Conservation (phyloP, 2,113 vertebrate species). For the Dunckerocampus dactyliophorus region DNA sequence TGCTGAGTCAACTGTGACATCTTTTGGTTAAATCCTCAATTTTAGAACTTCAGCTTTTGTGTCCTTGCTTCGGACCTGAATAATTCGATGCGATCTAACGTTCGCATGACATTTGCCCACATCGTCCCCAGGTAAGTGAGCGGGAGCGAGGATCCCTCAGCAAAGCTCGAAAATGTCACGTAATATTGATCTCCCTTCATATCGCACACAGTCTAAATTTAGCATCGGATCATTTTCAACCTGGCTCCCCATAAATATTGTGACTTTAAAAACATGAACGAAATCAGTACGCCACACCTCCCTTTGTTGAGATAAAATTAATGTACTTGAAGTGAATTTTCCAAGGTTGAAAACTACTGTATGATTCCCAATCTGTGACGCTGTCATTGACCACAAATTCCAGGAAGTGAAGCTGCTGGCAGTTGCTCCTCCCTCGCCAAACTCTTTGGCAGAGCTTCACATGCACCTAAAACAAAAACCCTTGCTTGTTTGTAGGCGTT, state of each 20-base stretch:
- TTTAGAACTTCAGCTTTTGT: slow-evolving; percentile 42
- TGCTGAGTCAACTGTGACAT: background rate
- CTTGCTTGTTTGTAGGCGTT: too few relatives aligned
- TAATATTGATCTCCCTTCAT: slow-evolving; percentile 50
- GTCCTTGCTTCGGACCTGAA: slow-evolving; percentile 52
- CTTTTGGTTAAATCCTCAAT: slow-evolving; percentile 4
- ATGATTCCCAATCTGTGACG: too few relatives aligned
- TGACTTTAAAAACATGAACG: background rate
- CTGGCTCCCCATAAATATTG: background rate
- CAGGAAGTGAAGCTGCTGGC: too few relatives aligned
- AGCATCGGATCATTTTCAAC: slow-evolving; percentile 10
- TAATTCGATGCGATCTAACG: slow-evolving; percentile 49
- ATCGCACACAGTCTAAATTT: background rate
- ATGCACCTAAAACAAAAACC: too few relatives aligned
- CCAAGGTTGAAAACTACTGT: too few relatives aligned
- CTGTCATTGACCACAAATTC: too few relatives aligned
- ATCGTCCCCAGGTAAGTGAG: slow-evolving; percentile 43
- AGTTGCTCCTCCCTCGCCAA: too few relatives aligned
- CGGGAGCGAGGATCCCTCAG: slow-evolving; percentile 45
- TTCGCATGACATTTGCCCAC: slow-evolving; percentile 65
- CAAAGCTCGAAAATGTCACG: slow-evolving; percentile 60
- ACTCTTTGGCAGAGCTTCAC: too few relatives aligned
- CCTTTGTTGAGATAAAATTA: background rate
- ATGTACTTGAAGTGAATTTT: too few relatives aligned
- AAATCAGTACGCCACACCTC: background rate